Conservation (phyloP, 2,797 vertebrate species). For the Chaetodon trifasciatus region DNA sequence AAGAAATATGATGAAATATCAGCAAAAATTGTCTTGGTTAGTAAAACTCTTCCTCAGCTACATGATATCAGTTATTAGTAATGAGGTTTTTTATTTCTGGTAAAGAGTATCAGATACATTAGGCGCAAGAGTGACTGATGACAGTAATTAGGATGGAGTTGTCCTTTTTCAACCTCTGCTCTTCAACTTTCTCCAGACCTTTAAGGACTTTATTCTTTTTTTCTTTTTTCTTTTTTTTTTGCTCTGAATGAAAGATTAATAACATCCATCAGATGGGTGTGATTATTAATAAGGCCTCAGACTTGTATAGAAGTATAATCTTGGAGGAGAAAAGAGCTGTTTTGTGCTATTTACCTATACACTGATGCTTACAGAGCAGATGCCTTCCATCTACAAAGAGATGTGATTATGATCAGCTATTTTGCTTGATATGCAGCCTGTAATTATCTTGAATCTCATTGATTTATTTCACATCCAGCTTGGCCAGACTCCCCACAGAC, state of each 20-base stretch:
- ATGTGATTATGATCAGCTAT: conserved; percentile 30
- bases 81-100: conserved; percentile 71
- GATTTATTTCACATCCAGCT: conserved; percentile 49
- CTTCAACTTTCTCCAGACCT: conserved; percentile 78
- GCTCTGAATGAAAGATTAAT: conserved; percentile 75
- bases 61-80: conserved; percentile 62
- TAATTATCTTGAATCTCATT: conserved; percentile 62
- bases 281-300: conserved; percentile 67
- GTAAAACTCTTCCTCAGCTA: conserved; percentile 53
- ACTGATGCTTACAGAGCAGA: conserved; percentile 29
- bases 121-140: conserved; percentile 78
- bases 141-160: conserved; percentile 80
- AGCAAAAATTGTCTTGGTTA: conserved; percentile 38
- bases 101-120: conserved; percentile 72
- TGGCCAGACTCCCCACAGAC: conserved; percentile 46
- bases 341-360: conserved; percentile 26
- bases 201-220: conserved; percentile 58
- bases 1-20: conserved; percentile 47
- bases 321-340: conserved; percentile 1
- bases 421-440: conserved; percentile 32
- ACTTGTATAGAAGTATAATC: conserved; percentile 27
- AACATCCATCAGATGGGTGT: conserved; percentile 49
- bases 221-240: conserved; percentile 36
- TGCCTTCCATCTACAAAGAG: conserved; percentile 36
- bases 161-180: conserved; percentile 76